Evolutionary conservation across 2,113 vertebrate species (phyloP).

Genomic region (Sclerurus mexicanus): DNA sequence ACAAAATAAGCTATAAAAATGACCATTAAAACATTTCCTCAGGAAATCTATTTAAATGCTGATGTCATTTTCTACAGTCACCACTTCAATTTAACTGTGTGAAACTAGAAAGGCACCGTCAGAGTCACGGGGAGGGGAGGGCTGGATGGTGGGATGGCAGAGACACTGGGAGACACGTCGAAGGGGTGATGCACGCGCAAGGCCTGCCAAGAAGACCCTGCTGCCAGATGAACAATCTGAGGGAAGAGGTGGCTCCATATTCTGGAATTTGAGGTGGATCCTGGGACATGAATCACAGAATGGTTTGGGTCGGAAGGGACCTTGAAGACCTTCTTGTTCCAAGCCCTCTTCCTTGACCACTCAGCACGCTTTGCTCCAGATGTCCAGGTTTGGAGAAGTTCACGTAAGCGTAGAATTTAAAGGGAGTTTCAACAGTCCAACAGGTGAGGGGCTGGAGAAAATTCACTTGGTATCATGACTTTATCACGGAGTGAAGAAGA

Average conservation of each 20-base stretch:
- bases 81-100: neutral
- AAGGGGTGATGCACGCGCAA: neutral
- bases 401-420: neutral
- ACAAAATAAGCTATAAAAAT: constrained; percentile 23
- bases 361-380: neutral
- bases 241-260: neutral
- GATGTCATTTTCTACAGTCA: constrained; percentile 17
- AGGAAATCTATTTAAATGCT: constrained; percentile 48
- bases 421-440: neutral
- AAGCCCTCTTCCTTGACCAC: neutral
- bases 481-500: neutral
- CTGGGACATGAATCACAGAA: neutral
- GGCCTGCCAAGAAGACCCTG: neutral
- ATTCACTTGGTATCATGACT: neutral
- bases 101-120: neutral
- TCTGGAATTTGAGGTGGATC: neutral
- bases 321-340: neutral
- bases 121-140: neutral
- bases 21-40: constrained; percentile 41
- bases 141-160: neutral
- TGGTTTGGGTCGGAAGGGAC: neutral
- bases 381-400: neutral
- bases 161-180: rapidly evolving
- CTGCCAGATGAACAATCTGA: neutral
- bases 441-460: neutral